These are phyloP conservation scores for Ophthalmolycus amberensis DNA, from an alignment of 2,113 vertebrate species.

Conservation along the genomic window DNA sequence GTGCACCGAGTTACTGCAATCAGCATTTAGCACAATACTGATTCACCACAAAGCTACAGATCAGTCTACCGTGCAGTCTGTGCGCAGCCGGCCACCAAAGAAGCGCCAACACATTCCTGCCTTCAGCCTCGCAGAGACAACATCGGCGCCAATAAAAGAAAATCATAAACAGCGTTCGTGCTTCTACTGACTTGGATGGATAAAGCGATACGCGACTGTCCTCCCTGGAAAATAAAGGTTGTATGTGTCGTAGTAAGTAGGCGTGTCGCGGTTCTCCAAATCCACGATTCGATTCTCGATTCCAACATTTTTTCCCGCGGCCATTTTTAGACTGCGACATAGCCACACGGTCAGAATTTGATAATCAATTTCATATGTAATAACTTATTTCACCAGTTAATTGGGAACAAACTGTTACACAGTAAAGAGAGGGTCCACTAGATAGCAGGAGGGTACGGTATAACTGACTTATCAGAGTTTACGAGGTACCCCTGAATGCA, in stretches of 20 bases:
- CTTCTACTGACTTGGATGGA: constrained; percentile 3
- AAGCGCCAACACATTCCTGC: constrained; percentile 64
- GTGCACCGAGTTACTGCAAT: constrained; percentile 71
- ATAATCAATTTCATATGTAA: not conserved
- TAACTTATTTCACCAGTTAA: not conserved
- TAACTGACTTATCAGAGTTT: not conserved
- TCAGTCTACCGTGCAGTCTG: constrained; percentile 73
- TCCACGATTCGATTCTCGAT: not conserved
- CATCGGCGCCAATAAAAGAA: constrained; percentile 27
- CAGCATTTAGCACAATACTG: constrained; percentile 79
- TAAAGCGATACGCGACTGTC: not conserved
- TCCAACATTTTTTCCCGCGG: too few relatives aligned
- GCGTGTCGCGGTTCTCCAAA: not conserved
- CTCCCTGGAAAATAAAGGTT: not conserved
- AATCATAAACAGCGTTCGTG: constrained; percentile 16
- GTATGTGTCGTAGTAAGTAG: too few relatives aligned
- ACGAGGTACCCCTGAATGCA: not conserved
- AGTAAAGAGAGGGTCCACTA: not conserved
- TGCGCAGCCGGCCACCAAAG: constrained; percentile 47
- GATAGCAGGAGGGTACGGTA: not conserved
- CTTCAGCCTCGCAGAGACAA: constrained; percentile 33
- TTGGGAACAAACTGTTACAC: not conserved
- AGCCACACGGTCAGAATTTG: not conserved
- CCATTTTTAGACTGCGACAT: not conserved
- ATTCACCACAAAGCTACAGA: constrained; percentile 79